Conservation (phyloP, 2,113 vertebrate species). For the Stigmatopora argus region DNA sequence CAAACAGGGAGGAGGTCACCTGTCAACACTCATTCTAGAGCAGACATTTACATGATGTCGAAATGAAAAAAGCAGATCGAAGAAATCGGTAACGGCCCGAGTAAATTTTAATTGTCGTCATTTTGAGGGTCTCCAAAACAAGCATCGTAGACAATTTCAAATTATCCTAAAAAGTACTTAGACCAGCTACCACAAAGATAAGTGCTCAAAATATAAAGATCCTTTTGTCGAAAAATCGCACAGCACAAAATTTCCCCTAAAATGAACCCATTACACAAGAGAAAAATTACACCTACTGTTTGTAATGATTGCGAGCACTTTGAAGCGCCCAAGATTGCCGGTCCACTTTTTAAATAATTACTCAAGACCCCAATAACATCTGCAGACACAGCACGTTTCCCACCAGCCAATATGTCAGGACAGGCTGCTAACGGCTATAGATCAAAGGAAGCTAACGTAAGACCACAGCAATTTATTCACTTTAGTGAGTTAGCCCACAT, state of each 20-base stretch:
- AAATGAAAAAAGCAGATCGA: not conserved
- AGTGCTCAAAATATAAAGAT: not conserved
- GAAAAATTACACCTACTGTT: not conserved
- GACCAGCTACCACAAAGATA: not conserved
- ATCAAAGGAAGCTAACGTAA: too few relatives aligned
- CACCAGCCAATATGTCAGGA: conserved; percentile 9
- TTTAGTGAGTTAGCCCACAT: too few relatives aligned
- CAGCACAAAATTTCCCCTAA: not conserved
- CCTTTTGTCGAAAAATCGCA: not conserved
- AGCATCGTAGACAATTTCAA: not conserved
- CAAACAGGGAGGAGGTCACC: not conserved
- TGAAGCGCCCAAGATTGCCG: not conserved
- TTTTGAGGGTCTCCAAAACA: not conserved
- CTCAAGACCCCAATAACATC: not conserved
- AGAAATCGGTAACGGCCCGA: not conserved
- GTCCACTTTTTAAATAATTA: not conserved
- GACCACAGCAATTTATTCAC: too few relatives aligned
- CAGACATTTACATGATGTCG: not conserved
- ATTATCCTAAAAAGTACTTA: not conserved
- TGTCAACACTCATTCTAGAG: not conserved
- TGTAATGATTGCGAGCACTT: not conserved
- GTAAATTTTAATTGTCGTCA: not conserved
- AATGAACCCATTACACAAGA: not conserved
- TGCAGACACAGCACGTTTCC: not conserved
- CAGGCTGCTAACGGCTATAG: not conserved